Conservation (phyloP, 2,113 vertebrate genomes). For the Paramisgurnus dabryanus region DNA sequence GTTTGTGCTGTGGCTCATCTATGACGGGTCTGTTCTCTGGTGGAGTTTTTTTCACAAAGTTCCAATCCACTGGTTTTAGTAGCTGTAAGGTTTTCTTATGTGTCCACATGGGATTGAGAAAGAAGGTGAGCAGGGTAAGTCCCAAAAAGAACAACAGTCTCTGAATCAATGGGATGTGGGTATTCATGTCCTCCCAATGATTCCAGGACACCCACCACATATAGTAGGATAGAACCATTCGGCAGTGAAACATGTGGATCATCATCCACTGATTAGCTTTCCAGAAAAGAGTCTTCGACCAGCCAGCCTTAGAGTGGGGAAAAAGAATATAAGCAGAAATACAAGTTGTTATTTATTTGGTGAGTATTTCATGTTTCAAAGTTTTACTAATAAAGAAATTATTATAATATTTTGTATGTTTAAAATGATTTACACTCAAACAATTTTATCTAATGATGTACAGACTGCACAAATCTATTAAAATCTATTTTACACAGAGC, state of each 20-base stretch:
- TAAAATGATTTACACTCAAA: no score
- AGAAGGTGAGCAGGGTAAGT: slow-evolving; percentile 81
- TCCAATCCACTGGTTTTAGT: slow-evolving; percentile 89
- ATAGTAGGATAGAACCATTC: slow-evolving; percentile 94
- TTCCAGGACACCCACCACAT: slow-evolving; percentile 89
- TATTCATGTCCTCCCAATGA: slow-evolving; percentile 76
- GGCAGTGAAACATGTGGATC: slow-evolving; percentile 97
- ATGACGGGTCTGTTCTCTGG: slow-evolving; percentile 48
- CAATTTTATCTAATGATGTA: no score
- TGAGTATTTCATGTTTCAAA: no score
- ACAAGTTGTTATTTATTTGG: no score
- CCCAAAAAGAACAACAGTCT: slow-evolving; percentile 78
- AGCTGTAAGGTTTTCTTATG: slow-evolving; percentile 97
- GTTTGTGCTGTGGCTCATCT: slow-evolving; percentile 53
- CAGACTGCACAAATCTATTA: no score
- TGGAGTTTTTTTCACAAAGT: slow-evolving; percentile 75
- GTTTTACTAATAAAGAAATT: no score
- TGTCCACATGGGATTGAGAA: slow-evolving; percentile 95
- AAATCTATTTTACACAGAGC: no score
- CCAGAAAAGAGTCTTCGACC: slow-evolving; percentile 83
- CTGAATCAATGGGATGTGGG: slow-evolving; percentile 67
- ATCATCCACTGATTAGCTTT: slow-evolving; percentile 94
- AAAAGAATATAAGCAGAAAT: slow-evolving; percentile 36
- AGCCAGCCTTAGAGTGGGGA: slow-evolving; percentile 80
- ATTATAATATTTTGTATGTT: no score